Percentiles rank a stretch among this genome's conserved stretches.
Conservation (phyloP, 2,888 invertebrate genomes). For the Oasisia sp. region DNA sequence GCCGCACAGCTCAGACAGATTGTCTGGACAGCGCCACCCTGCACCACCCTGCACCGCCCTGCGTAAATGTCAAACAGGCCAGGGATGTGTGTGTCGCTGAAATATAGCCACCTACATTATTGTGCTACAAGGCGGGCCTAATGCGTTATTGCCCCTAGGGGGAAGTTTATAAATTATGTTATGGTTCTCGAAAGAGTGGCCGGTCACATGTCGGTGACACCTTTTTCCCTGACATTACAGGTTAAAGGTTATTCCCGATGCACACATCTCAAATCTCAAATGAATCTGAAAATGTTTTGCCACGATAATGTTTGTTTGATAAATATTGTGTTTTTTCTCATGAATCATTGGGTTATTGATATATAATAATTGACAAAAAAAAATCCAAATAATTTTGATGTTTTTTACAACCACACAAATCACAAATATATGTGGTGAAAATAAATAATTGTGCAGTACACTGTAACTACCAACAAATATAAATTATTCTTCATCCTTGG, state of each 20-base stretch:
- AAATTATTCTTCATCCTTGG: no score
- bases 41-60: background rate
- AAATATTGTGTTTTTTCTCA: background rate
- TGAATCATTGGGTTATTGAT: no score
- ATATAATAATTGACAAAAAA: no score
- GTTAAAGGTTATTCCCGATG: background rate
- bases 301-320: background rate
- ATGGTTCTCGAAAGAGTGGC: background rate
- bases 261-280: background rate
- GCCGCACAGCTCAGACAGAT: background rate
- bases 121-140: background rate
- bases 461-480: no score
- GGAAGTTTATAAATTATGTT: conserved; percentile 4
- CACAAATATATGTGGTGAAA: no score
- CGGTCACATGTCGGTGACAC: background rate
- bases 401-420: no score
- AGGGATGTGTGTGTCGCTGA: background rate
- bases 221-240: background rate
- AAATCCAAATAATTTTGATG: no score
- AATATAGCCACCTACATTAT: conserved; percentile 8
- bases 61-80: background rate
- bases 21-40: background rate
- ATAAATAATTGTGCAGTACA: no score
- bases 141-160: background rate
- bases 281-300: background rate